phyloP scores from a whole-genome alignment of 2,797 vertebrate genomes.

The Cottoperca gobio region DNA sequence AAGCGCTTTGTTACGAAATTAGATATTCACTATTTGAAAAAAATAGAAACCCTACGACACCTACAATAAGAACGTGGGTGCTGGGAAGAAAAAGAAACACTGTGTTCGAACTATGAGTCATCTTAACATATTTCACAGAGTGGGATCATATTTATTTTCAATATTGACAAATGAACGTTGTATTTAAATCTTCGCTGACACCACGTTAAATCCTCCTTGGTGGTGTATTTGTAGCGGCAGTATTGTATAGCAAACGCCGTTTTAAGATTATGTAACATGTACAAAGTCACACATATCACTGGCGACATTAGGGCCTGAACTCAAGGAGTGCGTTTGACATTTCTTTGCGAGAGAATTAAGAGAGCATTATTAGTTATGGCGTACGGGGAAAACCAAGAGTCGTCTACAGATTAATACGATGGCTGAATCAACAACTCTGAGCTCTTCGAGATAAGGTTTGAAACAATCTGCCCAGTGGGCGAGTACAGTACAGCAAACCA shows the following conservation, averaged over 20 bases:
- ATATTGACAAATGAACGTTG: slow-evolving; percentile 38
- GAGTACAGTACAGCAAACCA: slow-evolving; percentile 53
- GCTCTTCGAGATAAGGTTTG: slow-evolving; percentile 59
- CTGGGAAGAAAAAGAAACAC: slow-evolving; percentile 15
- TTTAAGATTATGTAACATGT: slow-evolving; percentile 20
- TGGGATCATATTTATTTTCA: slow-evolving; percentile 45
- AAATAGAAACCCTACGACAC: slow-evolving; percentile 20
- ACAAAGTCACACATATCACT: slow-evolving; percentile 13
- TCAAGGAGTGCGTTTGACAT: not conserved
- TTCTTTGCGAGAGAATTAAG: slow-evolving; percentile 27
- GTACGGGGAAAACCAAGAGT: slow-evolving; percentile 12
- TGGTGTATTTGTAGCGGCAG: slow-evolving; percentile 36
- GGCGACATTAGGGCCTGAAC: slow-evolving; percentile 14
- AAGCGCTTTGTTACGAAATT: slow-evolving; percentile 33
- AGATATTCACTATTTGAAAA: slow-evolving; percentile 25
- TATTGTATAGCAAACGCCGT: not conserved
- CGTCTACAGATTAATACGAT: slow-evolving; percentile 46
- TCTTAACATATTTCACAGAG: slow-evolving; percentile 45
- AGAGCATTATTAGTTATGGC: slow-evolving; percentile 36
- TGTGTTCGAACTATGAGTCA: slow-evolving; percentile 47
- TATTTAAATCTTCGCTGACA: slow-evolving; percentile 32
- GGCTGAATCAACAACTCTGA: slow-evolving; percentile 58
- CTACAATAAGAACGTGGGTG: slow-evolving; percentile 45
- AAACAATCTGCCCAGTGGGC: slow-evolving; percentile 60
- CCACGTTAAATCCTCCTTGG: slow-evolving; percentile 22